Percentiles rank a stretch among this genome's conserved stretches.
These are phyloP conservation scores for Bugulina stolonifera DNA, from an alignment of 2,888 invertebrate genomes.

Conservation along the genomic window DNA sequence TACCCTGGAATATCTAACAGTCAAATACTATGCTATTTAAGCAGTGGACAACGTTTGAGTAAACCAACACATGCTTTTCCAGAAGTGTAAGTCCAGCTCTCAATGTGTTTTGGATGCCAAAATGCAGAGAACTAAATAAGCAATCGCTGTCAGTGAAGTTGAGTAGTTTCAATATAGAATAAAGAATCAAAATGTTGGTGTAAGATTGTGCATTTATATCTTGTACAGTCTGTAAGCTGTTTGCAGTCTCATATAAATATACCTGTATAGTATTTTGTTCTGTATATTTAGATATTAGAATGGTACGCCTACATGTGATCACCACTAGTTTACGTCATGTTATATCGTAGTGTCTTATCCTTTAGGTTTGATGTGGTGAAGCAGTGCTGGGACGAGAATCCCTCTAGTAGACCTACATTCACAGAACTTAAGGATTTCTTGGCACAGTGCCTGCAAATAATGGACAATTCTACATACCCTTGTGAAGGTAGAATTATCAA, in stretches of 20 bases:
- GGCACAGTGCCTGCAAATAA: not conserved
- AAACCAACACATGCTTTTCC: not conserved
- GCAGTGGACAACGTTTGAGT: not conserved
- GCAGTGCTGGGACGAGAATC: not conserved
- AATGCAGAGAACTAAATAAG: too few species aligned
- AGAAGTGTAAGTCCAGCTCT: constrained; percentile 15
- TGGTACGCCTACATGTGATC: too few species aligned
- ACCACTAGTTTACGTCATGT: not conserved
- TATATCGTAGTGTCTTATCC: not conserved
- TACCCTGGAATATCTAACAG: not conserved
- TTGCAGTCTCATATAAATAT: too few species aligned
- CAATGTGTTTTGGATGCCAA: too few species aligned
- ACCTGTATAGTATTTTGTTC: too few species aligned
- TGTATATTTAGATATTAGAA: too few species aligned
- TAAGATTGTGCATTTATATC: too few species aligned
- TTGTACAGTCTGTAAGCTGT: too few species aligned
- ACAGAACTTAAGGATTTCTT: not conserved
- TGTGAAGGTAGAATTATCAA: too few species aligned
- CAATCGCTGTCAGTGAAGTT: too few species aligned
- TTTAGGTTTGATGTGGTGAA: not conserved
- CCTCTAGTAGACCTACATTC: not conserved
- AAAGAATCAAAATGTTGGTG: too few species aligned
- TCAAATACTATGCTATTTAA: not conserved
- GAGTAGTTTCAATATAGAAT: too few species aligned
- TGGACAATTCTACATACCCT: not conserved